Conservation (phyloP, 2,113 vertebrate genomes). For the Bagarius yarrelli region DNA sequence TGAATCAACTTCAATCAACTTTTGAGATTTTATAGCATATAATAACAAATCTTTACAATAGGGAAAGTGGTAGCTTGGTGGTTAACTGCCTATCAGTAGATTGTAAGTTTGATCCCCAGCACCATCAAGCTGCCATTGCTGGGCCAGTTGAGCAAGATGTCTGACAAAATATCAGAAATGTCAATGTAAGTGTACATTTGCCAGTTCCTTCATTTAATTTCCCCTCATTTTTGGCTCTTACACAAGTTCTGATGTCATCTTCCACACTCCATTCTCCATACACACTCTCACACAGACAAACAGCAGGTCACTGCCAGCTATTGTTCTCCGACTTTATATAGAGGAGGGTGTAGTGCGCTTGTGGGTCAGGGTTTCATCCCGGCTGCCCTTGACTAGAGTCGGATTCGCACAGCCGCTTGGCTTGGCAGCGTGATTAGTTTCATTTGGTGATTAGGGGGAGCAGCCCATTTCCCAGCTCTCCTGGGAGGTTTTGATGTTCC, state of each 20-base stretch:
- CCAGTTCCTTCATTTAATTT: not conserved
- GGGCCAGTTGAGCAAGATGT: no score
- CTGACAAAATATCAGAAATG: no score
- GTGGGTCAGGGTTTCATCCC: constrained; percentile 17
- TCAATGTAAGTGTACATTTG: not conserved
- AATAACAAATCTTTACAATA: no score
- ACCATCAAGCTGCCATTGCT: no score
- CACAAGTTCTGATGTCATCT: constrained; percentile 31
- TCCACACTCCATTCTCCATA: not conserved
- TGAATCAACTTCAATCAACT: not conserved
- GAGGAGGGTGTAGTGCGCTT: constrained; percentile 21
- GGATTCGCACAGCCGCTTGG: constrained; percentile 30
- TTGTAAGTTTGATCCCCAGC: no score
- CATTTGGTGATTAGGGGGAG: constrained; percentile 35
- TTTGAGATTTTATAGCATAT: not conserved
- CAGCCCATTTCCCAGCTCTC: constrained; percentile 36
- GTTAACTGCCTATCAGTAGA: no score
- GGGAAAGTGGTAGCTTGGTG: no score
- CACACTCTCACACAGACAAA: constrained; percentile 19
- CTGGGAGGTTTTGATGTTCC: constrained; percentile 24
- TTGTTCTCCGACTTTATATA: constrained; percentile 39
- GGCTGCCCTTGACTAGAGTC: constrained; percentile 39
- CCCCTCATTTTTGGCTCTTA: constrained; percentile 15
- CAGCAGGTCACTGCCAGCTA: constrained; percentile 31
- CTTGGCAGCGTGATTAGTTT: constrained; percentile 46